These are phyloP conservation scores for Ectobius pallidus DNA, from an alignment of 2,888 invertebrate species.

Conservation along the genomic window DNA sequence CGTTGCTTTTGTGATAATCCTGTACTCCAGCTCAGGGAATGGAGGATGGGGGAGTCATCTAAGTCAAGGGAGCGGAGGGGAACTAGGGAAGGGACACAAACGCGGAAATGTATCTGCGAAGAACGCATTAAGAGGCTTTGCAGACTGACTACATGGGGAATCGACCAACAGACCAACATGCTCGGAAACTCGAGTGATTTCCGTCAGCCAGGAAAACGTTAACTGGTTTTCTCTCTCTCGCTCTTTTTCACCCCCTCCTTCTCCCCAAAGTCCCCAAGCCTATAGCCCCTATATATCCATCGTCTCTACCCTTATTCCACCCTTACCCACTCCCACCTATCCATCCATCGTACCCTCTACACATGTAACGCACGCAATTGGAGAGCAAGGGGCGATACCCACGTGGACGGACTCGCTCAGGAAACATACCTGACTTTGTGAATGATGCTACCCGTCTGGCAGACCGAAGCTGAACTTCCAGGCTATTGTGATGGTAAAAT, in stretches of 20 bases:
- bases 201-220: not conserved
- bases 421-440: conserved; percentile 17
- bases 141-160: not conserved
- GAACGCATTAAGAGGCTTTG: not conserved
- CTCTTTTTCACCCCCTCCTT: not conserved
- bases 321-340: conserved; percentile 15
- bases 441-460: not conserved
- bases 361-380: conserved; percentile 11
- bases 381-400: not conserved
- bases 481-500: not conserved
- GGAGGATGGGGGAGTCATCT: too few relatives aligned
- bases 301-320: conserved; percentile 13
- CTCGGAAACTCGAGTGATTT: conserved; percentile 10
- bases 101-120: too few relatives aligned
- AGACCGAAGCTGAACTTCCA: too few relatives aligned
- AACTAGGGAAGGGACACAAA: too few relatives aligned
- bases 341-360: conserved; percentile 2
- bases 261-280: not conserved
- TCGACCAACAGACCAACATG: not conserved
- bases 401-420: not conserved
- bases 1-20: too few relatives aligned
- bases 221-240: conserved; percentile 12
- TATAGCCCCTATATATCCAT: conserved; percentile 8
- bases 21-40: too few relatives aligned
- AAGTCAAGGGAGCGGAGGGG: too few relatives aligned